phyloP scores from a whole-genome alignment of 1,140 invertebrate genomes.

The Euura saliciscinereae region DNA sequence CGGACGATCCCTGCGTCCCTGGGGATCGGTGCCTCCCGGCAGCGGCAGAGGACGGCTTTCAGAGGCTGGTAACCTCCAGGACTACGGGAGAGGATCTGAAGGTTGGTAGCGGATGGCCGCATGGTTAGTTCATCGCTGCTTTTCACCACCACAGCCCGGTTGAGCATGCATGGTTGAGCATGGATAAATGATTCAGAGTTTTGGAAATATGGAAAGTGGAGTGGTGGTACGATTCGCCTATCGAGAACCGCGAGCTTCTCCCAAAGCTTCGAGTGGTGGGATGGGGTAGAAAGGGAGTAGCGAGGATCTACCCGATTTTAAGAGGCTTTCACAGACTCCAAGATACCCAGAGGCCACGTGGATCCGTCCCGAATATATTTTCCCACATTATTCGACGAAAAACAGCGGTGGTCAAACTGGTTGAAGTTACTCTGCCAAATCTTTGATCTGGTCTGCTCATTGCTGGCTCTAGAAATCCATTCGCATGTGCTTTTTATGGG shows the following conservation, averaged over 20 bases:
- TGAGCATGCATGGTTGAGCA: slow-evolving; percentile 36
- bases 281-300: slow-evolving; percentile 16
- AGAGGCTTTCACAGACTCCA: slow-evolving; percentile 24
- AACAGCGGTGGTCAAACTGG: slow-evolving; percentile 2
- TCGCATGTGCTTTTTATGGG: too few species aligned
- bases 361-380: background rate
- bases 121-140: background rate
- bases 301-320: slow-evolving; percentile 30
- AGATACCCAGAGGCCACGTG: background rate
- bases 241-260: background rate
- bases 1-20: slow-evolving; percentile 23
- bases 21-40: slow-evolving; percentile 9
- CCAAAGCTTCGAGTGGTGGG: background rate
- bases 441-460: too few species aligned
- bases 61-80: background rate
- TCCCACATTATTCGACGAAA: background rate
- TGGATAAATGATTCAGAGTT: slow-evolving; percentile 47
- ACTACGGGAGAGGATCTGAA: background rate
- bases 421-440: background rate
- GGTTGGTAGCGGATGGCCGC: slow-evolving; percentile 19
- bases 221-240: slow-evolving; percentile 18
- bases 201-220: slow-evolving; percentile 46
- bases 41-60: background rate
- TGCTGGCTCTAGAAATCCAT: too few species aligned
- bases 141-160: slow-evolving; percentile 13